Evolutionary conservation across 2,888 invertebrate species (phyloP).

Genomic region (Tipula lateralis): DNA sequence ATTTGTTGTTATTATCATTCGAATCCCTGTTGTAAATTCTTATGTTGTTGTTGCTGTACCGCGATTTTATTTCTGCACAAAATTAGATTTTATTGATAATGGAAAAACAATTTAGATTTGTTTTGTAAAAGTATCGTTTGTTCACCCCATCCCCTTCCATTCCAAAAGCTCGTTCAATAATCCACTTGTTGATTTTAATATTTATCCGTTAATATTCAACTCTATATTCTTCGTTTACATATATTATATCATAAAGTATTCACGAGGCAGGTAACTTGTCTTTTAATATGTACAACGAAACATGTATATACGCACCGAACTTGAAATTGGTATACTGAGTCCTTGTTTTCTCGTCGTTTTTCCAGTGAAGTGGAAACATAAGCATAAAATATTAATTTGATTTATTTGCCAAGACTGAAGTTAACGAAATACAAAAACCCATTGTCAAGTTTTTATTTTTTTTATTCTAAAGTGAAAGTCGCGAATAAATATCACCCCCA

Average conservation of each 20-base stretch:
- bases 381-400: neutral
- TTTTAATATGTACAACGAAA: neutral
- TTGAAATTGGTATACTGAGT: neutral
- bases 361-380: neutral
- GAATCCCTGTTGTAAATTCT: neutral
- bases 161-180: neutral
- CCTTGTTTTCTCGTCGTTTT: neutral
- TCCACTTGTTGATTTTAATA: neutral
- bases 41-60: neutral
- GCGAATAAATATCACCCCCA: neutral
- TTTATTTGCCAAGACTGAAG: neutral
- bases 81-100: slow-evolving; percentile 5
- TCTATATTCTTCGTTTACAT: neutral
- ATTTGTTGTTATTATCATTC: neutral
- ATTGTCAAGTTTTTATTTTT: neutral
- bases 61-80: neutral
- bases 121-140: neutral
- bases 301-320: neutral
- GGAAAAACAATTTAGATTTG: neutral
- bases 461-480: neutral
- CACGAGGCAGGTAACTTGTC: neutral
- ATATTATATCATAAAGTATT: neutral
- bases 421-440: neutral
- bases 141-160: neutral
- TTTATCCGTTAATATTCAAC: neutral